A percentile compares a stretch with the other conserved stretches of the same genome.
Conservation (phyloP, 2,113 vertebrate species). For the Tretioscincus oriximinensis region DNA sequence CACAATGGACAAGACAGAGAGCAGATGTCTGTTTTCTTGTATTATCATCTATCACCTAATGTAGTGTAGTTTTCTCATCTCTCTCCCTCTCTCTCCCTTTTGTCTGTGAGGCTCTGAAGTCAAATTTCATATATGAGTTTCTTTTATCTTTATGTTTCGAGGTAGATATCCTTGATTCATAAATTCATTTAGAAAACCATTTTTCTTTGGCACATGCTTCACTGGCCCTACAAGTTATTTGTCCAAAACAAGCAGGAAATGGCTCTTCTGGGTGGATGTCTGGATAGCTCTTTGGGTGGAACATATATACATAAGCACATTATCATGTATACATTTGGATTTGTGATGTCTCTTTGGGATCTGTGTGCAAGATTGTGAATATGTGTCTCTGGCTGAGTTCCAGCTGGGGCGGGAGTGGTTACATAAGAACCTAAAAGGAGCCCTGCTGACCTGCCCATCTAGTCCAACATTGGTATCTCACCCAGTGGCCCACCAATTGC, state of each 20-base stretch:
- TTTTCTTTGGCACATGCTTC: conserved; percentile 44
- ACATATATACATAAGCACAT: conserved; percentile 8
- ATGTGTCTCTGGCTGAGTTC: too few species aligned
- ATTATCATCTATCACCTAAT: conserved; percentile 45
- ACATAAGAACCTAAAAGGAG: too few species aligned
- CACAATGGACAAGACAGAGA: conserved; percentile 36
- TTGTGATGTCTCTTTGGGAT: too few species aligned
- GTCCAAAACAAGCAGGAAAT: conserved; percentile 48
- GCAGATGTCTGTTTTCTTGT: conserved; percentile 46
- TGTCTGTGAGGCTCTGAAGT: conserved; percentile 35
- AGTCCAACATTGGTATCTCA: too few species aligned
- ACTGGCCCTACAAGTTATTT: conserved; percentile 33
- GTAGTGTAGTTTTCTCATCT: too few species aligned
- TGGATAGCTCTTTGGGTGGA: conserved; percentile 40
- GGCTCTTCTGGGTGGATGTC: not conserved
- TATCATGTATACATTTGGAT: not conserved
- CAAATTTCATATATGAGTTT: conserved; percentile 50
- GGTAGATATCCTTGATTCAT: conserved; percentile 56
- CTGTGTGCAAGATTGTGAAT: too few species aligned
- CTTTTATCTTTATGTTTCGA: conserved; percentile 56
- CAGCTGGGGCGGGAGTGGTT: too few species aligned
- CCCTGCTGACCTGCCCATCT: too few species aligned
- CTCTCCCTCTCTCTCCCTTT: not conserved
- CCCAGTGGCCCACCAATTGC: too few species aligned
- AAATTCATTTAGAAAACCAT: conserved; percentile 55